phyloP scores from a whole-genome alignment of 2,797 vertebrate species.

The Catostomus latipinnis region DNA sequence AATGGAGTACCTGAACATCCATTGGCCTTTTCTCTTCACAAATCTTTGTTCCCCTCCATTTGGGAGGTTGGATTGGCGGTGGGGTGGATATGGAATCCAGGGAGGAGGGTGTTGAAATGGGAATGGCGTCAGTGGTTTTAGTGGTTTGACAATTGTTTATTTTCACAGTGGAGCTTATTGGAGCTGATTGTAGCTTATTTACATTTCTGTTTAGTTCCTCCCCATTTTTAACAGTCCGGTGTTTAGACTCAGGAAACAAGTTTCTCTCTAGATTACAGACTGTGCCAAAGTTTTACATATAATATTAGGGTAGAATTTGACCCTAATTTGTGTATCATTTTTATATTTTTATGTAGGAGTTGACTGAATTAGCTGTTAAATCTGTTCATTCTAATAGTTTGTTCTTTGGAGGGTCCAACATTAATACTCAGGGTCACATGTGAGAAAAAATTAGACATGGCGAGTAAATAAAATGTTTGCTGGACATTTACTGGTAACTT shows the following conservation, averaged over 20 bases:
- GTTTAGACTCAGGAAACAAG: conserved; percentile 75
- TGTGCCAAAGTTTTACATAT: conserved; percentile 57
- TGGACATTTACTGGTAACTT: no score
- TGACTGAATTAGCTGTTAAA: background rate
- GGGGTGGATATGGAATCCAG: conserved; percentile 31
- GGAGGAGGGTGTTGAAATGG: conserved; percentile 59
- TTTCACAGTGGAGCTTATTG: conserved; percentile 76
- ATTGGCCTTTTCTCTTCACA: conserved; percentile 61
- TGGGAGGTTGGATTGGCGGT: conserved; percentile 1
- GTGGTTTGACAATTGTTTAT: conserved; percentile 65
- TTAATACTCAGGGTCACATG: no score
- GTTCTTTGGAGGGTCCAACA: no score
- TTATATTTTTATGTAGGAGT: background rate
- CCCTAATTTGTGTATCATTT: background rate
- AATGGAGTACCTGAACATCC: background rate
- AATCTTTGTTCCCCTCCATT: conserved; percentile 63
- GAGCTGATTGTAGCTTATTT: conserved; percentile 78
- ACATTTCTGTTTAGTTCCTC: conserved; percentile 64
- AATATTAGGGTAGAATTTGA: background rate
- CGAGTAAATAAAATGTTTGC: no score
- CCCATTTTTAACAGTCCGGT: conserved; percentile 67
- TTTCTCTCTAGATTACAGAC: conserved; percentile 70
- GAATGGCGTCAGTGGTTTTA: conserved; percentile 70
- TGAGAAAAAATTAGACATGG: no score
- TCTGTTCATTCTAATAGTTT: no score